Evolutionary conservation across 2,797 vertebrate genomes (phyloP), one percentile per base, ranked within the genome.

Genomic region (Uromys caudimaculatus): DNA sequence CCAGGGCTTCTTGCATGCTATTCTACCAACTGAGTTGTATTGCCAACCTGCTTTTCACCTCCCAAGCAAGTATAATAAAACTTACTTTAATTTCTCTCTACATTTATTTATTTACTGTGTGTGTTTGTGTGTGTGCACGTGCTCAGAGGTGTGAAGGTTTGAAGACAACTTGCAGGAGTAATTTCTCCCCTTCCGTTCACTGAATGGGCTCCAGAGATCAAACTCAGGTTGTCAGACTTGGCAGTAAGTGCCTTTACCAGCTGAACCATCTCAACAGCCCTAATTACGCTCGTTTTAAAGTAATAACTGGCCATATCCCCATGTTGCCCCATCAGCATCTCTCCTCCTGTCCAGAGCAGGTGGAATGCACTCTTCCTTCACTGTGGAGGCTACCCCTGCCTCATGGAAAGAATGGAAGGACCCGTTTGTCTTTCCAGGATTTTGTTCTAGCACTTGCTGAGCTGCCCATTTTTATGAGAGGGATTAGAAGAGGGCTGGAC

Each of bases 401-500:
- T 88, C 3, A 0, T 19, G 73, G 24, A 50, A 44, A 54, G 77
- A 44, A 81, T 2, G 12, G 56, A 89, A 89, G 56, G 29, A 21
- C 17, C 29, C 17, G 21, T 81, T 91, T 95, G 86, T 82, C 77
- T 91, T 92, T 76, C 91, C 58, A 76, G 88, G 58, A 24, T 29
- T 50, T 75, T 84, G 52, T 71, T n/a, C 73, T 47, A 76, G 88
- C 4, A 38, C 67, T 90, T 29, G 60, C 86, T 52, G 41, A 73
- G 35, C 58, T 12, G 60, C 73, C 24, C 4, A 0, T 38, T 44
- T 91, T 19, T 60, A 79, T 93, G 93, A 94, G 94, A 93, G 89
- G 84, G 73, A 56, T 44, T 32, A 8, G 0, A 32, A 82, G 69
- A 96, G 90, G 85, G 83, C 96, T 96, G 91, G 77, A 88, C 87